Base-by-base conservation (phyloP, 2,888 invertebrate species). In the Xanthia togata region DNA sequence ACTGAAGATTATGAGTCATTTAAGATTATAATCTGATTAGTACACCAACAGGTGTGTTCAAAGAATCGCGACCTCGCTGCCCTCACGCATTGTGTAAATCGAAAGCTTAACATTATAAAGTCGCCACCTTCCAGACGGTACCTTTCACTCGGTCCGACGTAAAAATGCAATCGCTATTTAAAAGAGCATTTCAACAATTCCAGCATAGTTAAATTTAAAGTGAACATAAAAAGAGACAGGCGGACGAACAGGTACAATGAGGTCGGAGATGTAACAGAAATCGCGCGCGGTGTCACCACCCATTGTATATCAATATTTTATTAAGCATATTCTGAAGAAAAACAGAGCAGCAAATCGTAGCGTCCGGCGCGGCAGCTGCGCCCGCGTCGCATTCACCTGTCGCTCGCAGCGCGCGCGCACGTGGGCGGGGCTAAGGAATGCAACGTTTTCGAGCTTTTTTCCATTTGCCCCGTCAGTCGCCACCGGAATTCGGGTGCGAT, bases 401-500 rank as follows among this genome's bases (percentile, higher is more conserved):
- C 96, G 91, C 87, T 83, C 87, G 85, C 78, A 53, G 91, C 92
- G 93, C 93, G 91, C 91, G 94, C 94, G 93, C 94, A 93, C 92
- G 94, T 94, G 95, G 95, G 96, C 95, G 94, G 93, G 91, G 94
- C 93, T 85, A 83, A 87, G 93, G 94, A 93, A 94, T 94, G 93
- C 92, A 91, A 88, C 87, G 89, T 93, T 94, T 94, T 92, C 94
- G 91, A 94, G 92, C 93, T 93, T 94, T 94, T 95, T 95, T 94
- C 93, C 93, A 92, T 93, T 94, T 93, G 91, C 88, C 91, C 93
- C 92, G 94, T 95, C 95, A 95, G 93, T 84, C 90, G 88, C 89
- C 89, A 89, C 81, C 93, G 95, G 96, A 96, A 96, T 96, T 96
- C 94, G 95, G 96, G 96, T 96, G 96, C 96, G 95, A 96, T 96